phyloP scores from a whole-genome alignment of 1,140 invertebrate genomes.

The Euwallacea fornicatus region DNA sequence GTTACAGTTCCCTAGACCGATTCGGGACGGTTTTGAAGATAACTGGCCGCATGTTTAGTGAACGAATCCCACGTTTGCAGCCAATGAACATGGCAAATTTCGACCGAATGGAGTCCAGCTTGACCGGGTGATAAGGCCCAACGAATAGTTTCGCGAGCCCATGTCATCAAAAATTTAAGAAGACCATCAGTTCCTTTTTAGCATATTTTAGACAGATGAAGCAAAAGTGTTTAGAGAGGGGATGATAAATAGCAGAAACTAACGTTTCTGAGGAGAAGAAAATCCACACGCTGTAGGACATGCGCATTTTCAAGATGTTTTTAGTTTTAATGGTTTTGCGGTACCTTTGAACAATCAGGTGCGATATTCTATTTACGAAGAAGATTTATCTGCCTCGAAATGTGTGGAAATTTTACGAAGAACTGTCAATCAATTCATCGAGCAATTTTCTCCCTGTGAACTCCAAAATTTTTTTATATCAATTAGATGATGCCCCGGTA shows the following conservation, averaged over 20 bases:
- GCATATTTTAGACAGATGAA: neutral
- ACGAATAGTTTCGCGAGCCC: neutral
- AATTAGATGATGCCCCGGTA: neutral
- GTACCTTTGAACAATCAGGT: neutral
- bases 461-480: neutral
- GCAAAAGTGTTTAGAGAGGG: neutral
- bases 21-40: too few relatives aligned
- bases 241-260: neutral
- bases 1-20: too few relatives aligned
- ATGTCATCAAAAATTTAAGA: neutral
- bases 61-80: too few relatives aligned
- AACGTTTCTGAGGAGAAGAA: neutral
- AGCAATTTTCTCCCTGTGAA: neutral
- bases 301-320: neutral
- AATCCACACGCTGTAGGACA: neutral
- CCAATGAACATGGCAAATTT: too few relatives aligned
- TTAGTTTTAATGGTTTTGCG: neutral
- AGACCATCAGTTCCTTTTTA: neutral
- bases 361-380: neutral
- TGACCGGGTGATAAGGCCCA: neutral
- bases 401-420: neutral
- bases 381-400: neutral
- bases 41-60: too few relatives aligned
- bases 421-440: neutral
- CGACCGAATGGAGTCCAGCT: too few relatives aligned